Evolutionary conservation across 1,140 invertebrate species (phyloP).

Genomic region (Nixonia krombeini): DNA sequence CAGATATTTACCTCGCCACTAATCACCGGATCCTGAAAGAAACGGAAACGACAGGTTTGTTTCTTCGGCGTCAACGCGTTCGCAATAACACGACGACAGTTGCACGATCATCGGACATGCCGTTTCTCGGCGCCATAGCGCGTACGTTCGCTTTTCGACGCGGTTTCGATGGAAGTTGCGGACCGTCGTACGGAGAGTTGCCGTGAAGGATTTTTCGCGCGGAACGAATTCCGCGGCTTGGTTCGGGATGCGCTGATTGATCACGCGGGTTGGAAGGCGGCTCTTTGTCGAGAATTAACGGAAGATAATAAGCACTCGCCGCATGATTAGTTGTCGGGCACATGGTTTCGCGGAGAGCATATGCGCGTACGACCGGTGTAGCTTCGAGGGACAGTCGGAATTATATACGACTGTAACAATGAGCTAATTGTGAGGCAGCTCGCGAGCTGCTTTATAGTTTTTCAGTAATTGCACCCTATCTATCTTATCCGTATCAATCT

Average conservation of each 20-base stretch:
- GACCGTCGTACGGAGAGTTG: too few relatives aligned
- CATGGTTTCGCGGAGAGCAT: slow-evolving; percentile 34
- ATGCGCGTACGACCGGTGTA: slow-evolving; percentile 15
- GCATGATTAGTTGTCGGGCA: slow-evolving; percentile 47
- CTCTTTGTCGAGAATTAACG: slow-evolving; percentile 40
- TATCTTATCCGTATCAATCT: slow-evolving; percentile 11
- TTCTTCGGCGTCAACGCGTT: too few relatives aligned
- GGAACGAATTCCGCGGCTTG: slow-evolving; percentile 2
- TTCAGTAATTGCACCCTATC: slow-evolving; percentile 12
- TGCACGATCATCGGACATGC: too few relatives aligned
- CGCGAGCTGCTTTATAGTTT: slow-evolving; percentile 13
- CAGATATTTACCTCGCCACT: too few relatives aligned
- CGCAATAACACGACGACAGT: too few relatives aligned
- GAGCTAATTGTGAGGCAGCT: slow-evolving; percentile 32
- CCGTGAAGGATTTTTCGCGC: slow-evolving; percentile 5
- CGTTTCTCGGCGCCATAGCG: too few relatives aligned
- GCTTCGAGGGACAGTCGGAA: slow-evolving; percentile 42
- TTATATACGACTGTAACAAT: slow-evolving; percentile 45
- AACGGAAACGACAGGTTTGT: too few relatives aligned
- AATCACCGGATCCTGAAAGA: too few relatives aligned
- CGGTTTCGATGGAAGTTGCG: too few relatives aligned
- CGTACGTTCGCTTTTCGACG: too few relatives aligned
- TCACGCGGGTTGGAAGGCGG: slow-evolving; percentile 18
- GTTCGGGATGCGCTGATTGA: slow-evolving; percentile 30
- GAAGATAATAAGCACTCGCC: slow-evolving; percentile 46